A percentile compares a stretch with the other conserved stretches of the same genome.
phyloP scores from a whole-genome alignment of 2,113 vertebrate species.

The Scophthalmus maximus region DNA sequence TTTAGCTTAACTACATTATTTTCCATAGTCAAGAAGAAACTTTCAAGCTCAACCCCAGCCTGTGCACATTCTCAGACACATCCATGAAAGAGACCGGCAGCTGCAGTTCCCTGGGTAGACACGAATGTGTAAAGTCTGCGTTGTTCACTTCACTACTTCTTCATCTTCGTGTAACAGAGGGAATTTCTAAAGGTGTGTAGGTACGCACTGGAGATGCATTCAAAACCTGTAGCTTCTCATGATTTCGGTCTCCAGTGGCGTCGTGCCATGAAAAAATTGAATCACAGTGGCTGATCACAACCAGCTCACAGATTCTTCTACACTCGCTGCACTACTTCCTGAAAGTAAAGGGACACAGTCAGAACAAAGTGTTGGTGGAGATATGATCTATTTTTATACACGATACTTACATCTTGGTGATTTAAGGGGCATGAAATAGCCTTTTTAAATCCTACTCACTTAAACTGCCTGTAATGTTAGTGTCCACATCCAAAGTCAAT shows the following conservation, averaged over 20 bases:
- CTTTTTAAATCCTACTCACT: too few relatives aligned
- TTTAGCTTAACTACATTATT: not conserved
- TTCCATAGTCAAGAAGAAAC: not conserved
- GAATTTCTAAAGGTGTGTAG: conserved; percentile 2
- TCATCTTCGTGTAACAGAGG: not conserved
- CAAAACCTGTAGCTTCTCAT: conserved; percentile 11
- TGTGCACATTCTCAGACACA: not conserved
- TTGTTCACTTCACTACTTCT: conserved; percentile 17
- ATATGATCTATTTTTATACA: not conserved
- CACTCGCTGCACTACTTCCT: not conserved
- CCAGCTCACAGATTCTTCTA: not conserved
- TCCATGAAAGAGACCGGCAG: not conserved
- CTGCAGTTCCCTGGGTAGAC: not conserved
- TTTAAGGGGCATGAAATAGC: not conserved
- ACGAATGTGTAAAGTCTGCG: not conserved
- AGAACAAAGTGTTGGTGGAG: not conserved
- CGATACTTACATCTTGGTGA: not conserved
- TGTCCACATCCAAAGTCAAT: not conserved
- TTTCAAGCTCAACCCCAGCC: not conserved
- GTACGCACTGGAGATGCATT: conserved; percentile 15
- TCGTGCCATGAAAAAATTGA: conserved; percentile 33
- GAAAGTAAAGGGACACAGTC: not conserved
- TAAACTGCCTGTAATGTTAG: not conserved
- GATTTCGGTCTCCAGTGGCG: conserved; percentile 5
- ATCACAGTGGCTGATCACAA: not conserved